A percentile compares a stretch with the other conserved stretches of the same genome.
Evolutionary conservation across 2,888 invertebrate genomes (phyloP).

Genomic region (Halocaridina rubra): DNA sequence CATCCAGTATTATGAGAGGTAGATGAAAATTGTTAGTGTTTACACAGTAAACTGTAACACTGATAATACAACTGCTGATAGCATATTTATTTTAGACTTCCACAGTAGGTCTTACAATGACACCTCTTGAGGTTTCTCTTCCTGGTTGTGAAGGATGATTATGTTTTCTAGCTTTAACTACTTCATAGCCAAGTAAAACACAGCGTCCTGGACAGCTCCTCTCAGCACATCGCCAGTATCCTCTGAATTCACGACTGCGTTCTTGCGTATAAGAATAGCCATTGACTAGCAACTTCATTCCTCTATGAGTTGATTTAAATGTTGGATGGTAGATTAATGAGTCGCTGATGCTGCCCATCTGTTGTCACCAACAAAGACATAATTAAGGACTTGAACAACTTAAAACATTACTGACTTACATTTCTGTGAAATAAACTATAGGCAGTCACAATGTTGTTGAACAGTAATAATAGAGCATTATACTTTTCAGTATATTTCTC

Average conservation of each 20-base stretch:
- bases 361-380: background rate
- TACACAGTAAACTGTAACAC: no score
- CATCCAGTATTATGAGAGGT: no score
- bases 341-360: background rate
- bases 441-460: no score
- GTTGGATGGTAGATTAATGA: background rate
- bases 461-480: no score
- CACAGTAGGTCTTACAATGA: background rate
- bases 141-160: background rate
- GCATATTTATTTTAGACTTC: background rate
- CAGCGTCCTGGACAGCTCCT: background rate
- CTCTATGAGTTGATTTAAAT: background rate
- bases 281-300: background rate
- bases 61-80: background rate
- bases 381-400: no score
- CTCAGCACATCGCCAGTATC: background rate
- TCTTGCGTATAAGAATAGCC: conserved; percentile 4
- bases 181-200: background rate
- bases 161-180: background rate
- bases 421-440: no score
- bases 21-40: no score
- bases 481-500: no score
- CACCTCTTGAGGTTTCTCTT: background rate
- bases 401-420: no score
- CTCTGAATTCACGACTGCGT: background rate